Base-by-base conservation (phyloP, 2,797 vertebrate genomes). In the Urocyon cinereoargenteus region DNA sequence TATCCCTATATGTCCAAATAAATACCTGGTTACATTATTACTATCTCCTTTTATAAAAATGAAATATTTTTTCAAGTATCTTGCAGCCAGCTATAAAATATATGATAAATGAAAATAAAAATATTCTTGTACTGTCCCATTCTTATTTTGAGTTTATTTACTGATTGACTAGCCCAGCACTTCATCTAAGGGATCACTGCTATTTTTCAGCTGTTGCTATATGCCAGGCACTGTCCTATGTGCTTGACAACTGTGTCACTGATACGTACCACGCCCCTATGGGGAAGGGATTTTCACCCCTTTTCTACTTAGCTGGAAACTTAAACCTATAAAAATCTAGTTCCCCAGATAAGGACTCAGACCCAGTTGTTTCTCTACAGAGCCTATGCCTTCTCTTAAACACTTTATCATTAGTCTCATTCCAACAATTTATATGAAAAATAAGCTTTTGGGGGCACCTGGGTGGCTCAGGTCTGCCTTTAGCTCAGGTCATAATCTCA, bases 41-140 rank as follows among this genome's bases (percentile, higher is more conserved):
- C 49, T 24, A 6, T 91, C 53, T 94, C 96, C 53, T 85, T 95
- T 96, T 73, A 66, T 90, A 90, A 96, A 87, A 92, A 62, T 40
- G 28, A 94, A 94, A 85, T 19, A 59, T 36, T 93, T 93, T 95
- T 18, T 19, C 94, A 96, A 72, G 86, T 13, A 79, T 73, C 55
- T 72, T 91, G 19, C 16, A 77, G 12, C 15, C 22, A 86, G 34
- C 55, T 90, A 19, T 96, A 70, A 96, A 90, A 45, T 68, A 49
- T 31, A 5, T 85, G 5, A 89, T 75, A 88, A 93, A 95, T 83
- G 40, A 86, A 90, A 94, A 84, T 45, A 75, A 36, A 75, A 62
- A 83, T 92, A 81, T 45, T 85, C 5, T 94, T 88, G 22, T 95
- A 64, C 26, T 70, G 7, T 90, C 1, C 45, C 62, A 87, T 81